phyloP scores from a whole-genome alignment of 2,888 invertebrate species.

The Acanthacorydalis orientalis region DNA sequence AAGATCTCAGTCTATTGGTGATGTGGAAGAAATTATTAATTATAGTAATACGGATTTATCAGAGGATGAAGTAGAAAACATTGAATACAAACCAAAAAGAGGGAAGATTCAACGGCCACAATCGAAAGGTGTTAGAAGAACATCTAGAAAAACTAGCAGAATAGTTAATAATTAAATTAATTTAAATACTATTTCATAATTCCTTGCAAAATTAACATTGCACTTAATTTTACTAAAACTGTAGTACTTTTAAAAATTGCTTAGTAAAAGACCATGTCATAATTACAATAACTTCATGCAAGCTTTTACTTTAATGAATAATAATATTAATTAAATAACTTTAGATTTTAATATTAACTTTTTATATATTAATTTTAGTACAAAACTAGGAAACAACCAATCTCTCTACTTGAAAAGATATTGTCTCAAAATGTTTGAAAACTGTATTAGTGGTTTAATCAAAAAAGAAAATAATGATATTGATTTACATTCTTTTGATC shows the following conservation, averaged over 20 bases:
- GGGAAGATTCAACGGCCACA: neutral
- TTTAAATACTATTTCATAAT: neutral
- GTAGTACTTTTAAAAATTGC: neutral
- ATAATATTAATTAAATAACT: no score
- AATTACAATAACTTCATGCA: neutral
- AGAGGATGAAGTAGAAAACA: neutral
- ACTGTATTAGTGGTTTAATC: no score
- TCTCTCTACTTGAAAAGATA: no score
- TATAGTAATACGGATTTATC: neutral
- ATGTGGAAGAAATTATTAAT: neutral
- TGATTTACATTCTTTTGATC: no score
- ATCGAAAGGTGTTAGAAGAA: neutral
- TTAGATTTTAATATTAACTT: no score
- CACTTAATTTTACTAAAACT: no score
- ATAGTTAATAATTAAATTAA: neutral
- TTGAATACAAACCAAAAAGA: neutral
- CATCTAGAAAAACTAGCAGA: neutral
- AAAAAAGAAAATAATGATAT: no score
- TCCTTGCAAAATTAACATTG: neutral
- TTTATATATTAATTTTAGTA: no score
- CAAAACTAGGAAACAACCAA: no score
- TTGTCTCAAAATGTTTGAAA: no score
- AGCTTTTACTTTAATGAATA: neutral
- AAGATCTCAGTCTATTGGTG: neutral
- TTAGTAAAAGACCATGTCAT: neutral